Conservation (phyloP, 1,140 invertebrate genomes). For the Hestina assimilis region DNA sequence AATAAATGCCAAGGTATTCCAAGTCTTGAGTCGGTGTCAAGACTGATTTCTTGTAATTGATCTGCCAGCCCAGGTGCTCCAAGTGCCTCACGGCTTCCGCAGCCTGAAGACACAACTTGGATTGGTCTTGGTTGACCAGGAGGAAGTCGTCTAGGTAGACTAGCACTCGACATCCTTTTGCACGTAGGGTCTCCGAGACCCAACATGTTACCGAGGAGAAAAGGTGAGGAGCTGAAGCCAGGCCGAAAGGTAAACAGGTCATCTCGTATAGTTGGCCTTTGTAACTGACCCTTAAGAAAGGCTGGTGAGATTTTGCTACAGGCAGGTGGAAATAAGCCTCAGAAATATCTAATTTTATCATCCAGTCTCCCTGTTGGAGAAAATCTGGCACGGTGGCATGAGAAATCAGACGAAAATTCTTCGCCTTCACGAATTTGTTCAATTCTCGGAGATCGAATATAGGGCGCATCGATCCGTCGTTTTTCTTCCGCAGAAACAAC, state of each 20-base stretch:
- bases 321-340: constrained; percentile 19
- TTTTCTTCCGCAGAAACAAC: constrained; percentile 15
- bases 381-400: constrained; percentile 9
- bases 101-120: constrained; percentile 22
- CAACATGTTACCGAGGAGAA: constrained; percentile 26
- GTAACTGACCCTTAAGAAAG: constrained; percentile 20
- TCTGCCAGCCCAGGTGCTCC: constrained; percentile 25
- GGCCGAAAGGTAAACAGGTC: constrained; percentile 17
- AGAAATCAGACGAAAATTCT: constrained; percentile 12
- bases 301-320: constrained; percentile 4
- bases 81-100: constrained; percentile 18
- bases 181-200: constrained; percentile 26
- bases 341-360: constrained; percentile 25
- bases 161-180: constrained; percentile 14
- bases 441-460: constrained; percentile 17
- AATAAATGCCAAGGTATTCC: neutral
- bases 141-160: constrained; percentile 33
- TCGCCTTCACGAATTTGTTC: constrained; percentile 12
- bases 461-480: constrained; percentile 2
- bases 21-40: constrained; percentile 6
- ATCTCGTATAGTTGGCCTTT: constrained; percentile 2
- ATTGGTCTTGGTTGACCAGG: constrained; percentile 17
- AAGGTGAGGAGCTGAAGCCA: constrained; percentile 10
- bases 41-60: constrained; percentile 26
- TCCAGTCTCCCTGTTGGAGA: constrained; percentile 22